phyloP scores from a whole-genome alignment of 2,113 vertebrate species.

The Eudorcas thomsonii region DNA sequence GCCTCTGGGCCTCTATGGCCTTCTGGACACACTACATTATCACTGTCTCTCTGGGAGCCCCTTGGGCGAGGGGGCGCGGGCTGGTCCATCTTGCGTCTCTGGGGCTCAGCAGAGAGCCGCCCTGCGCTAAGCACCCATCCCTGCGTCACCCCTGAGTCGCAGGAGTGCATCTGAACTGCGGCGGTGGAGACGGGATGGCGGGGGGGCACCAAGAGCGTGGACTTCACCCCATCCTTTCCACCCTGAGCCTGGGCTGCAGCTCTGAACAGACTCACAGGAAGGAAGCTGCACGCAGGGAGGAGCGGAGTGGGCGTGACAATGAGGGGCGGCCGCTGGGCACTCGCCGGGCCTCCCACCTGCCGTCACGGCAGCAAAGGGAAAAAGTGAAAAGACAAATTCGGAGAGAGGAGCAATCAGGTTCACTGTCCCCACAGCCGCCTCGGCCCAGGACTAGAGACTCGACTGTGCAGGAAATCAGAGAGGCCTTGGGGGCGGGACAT shows the following conservation, averaged over 20 bases:
- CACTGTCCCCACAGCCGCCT: neutral
- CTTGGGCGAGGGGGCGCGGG: neutral
- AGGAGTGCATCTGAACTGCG: neutral
- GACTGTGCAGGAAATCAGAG: neutral
- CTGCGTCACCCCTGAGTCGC: neutral
- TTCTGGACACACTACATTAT: neutral
- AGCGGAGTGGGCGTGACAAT: neutral
- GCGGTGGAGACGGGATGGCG: accelerated
- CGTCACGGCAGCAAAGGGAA: neutral
- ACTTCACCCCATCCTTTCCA: neutral
- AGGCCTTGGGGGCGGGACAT: no score
- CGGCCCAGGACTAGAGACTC: neutral
- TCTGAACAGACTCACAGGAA: neutral
- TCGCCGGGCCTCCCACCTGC: neutral
- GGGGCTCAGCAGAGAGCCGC: neutral
- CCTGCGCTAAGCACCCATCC: neutral
- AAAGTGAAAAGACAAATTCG: neutral
- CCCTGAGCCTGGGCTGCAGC: conserved; percentile 5
- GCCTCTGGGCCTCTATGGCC: neutral
- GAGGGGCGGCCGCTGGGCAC: neutral
- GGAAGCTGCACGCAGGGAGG: neutral
- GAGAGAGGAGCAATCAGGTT: neutral
- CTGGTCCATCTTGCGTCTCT: neutral
- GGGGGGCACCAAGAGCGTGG: neutral
- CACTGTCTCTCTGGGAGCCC: neutral